Conservation (phyloP, 1,140 invertebrate genomes). For the Parasteatoda tepidariorum region DNA sequence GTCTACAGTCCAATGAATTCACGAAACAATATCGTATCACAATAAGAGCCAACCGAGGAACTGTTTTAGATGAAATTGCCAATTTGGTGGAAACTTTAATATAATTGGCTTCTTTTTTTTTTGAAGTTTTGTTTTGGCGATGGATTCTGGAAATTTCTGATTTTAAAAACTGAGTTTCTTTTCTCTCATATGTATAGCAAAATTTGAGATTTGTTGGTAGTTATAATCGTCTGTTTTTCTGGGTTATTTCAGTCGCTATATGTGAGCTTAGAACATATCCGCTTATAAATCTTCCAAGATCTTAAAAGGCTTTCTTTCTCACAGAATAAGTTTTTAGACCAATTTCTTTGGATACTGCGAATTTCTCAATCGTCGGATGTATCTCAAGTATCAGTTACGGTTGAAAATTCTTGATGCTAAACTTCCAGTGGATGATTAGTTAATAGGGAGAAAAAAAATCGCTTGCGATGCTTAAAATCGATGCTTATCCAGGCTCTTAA, state of each 20-base stretch:
- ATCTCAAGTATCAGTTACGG: constrained; percentile 92
- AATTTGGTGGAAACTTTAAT: neutral
- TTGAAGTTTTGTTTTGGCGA: no score
- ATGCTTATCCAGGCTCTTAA: constrained; percentile 79
- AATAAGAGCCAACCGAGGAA: constrained; percentile 69
- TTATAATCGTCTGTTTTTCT: no score
- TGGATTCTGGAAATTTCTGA: no score
- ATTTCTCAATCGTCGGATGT: constrained; percentile 98
- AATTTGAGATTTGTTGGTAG: no score
- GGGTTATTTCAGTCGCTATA: no score
- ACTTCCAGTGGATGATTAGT: constrained; percentile 85
- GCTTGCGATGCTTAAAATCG: constrained; percentile 95
- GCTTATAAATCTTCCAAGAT: no score
- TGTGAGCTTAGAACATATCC: no score
- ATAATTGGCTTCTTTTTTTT: no score
- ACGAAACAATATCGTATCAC: constrained; percentile 84
- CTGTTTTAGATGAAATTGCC: constrained; percentile 9
- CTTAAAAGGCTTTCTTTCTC: constrained; percentile 94
- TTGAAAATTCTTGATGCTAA: constrained; percentile 98
- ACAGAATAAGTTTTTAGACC: constrained; percentile 99
- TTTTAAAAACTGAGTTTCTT: no score
- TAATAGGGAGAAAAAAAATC: constrained; percentile 86
- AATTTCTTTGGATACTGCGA: constrained; percentile 97
- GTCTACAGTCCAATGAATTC: constrained; percentile 97
- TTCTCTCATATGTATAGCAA: no score